Evolutionary conservation across 1,140 invertebrate genomes (phyloP).

Genomic region (Meloidogyne exigua): DNA sequence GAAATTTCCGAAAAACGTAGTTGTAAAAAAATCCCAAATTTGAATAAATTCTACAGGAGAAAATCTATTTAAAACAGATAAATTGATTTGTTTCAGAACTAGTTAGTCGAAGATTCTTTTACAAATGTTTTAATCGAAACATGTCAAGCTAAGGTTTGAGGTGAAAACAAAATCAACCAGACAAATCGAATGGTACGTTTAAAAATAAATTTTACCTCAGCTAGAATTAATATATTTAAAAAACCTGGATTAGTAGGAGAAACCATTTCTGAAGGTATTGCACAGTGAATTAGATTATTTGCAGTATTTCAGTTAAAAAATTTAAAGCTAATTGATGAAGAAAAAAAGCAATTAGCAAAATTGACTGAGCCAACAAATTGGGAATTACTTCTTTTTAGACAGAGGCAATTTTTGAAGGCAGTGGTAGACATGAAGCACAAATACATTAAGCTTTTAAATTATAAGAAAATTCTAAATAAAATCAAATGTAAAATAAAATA

Average conservation of each 20-base stretch:
- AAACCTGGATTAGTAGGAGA: not conserved
- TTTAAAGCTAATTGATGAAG: not conserved
- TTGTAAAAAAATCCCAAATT: too few species aligned
- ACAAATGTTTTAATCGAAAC: too few species aligned
- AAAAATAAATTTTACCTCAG: too few species aligned
- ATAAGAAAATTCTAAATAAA: not conserved
- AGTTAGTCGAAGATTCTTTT: too few species aligned
- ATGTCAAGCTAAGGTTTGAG: too few species aligned
- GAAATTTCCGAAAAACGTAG: too few species aligned
- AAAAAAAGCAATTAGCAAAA: not conserved
- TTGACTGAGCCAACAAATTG: not conserved
- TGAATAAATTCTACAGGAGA: too few species aligned
- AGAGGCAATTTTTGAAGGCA: not conserved
- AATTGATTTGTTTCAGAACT: too few species aligned
- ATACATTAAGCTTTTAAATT: not conserved
- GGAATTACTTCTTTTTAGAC: not conserved
- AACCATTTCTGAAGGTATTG: not conserved
- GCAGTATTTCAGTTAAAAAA: not conserved
- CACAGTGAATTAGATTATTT: not conserved
- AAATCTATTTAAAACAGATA: too few species aligned
- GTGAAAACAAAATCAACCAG: too few species aligned
- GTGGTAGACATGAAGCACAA: not conserved
- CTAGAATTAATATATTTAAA: not conserved
- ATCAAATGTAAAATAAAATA: not conserved
- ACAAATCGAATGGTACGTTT: not conserved